Evolutionary conservation across 2,797 vertebrate species (phyloP), one percentile per base, ranked within the genome.

Genomic region (Cyclopterus lumpus): DNA sequence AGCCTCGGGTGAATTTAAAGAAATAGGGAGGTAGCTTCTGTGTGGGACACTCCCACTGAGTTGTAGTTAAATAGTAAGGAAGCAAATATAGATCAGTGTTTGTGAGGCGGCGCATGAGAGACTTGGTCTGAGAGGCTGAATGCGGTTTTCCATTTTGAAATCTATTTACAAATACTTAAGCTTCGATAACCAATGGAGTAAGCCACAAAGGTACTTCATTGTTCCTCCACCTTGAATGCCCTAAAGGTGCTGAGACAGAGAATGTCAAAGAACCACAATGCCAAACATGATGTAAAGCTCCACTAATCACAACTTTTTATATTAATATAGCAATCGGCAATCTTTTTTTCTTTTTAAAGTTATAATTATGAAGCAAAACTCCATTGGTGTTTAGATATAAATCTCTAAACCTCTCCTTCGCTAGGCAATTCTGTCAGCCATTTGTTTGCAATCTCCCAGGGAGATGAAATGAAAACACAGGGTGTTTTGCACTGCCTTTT

Each of bases 61-160:
- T 42, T 58, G 51, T 46, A 68, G 59, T 62, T 69, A 65, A 74
- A 79, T 69, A 75, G 22, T 34, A 40, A 40, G 14, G 32, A 40
- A 53, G 34, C 61, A 79, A 81, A 84, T 54, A 81, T 81, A 85
- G 79, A 80, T 72, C 75, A 75, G 68, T 40, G 58, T 59, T 64
- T 34, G 62, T 22, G 58, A 46, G 26, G 24, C 46, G 9, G 46
- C 24, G 24, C 8, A 18, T 40, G 49, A 53, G 36, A 51, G 51
- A 62, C 15, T 9, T 42, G 16, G 49, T 16, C 40, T n/a, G 22
- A 51, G 24, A 42, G 65, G 46, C 28, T 64, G 32, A 63, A 34
- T 30, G 6, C 8, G 36, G 16, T 40, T 34, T 36, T 64, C 22
- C 22, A 30, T 74, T 49, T 30, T 54, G 4, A 30, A 53, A 51